These are phyloP conservation scores for Physella acuta DNA, from an alignment of 1,140 invertebrate species.

Conservation along the genomic window DNA sequence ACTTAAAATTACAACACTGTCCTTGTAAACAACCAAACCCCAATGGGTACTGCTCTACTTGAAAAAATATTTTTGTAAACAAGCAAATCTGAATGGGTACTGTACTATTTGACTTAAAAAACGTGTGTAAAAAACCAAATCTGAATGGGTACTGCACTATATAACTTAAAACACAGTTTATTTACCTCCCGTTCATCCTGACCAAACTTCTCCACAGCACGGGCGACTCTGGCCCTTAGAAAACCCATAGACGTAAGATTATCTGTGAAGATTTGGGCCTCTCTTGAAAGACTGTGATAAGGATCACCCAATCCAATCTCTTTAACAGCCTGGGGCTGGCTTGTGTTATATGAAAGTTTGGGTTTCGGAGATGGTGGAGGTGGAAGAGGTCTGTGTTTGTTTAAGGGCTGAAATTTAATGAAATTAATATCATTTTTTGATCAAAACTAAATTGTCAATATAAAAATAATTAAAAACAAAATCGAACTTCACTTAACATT, in stretches of 20 bases:
- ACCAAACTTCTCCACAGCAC: conserved; percentile 74
- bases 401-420: conserved; percentile 38
- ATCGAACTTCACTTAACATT: too few species aligned
- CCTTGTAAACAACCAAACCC: too few species aligned
- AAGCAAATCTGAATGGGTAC: too few species aligned
- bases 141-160: too few species aligned
- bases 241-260: conserved; percentile 84
- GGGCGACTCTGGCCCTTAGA: conserved; percentile 72
- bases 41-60: too few species aligned
- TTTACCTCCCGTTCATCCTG: conserved; percentile 83
- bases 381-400: conserved; percentile 38
- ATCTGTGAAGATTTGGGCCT: conserved; percentile 70
- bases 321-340: conserved; percentile 18
- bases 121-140: too few species aligned
- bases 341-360: not conserved
- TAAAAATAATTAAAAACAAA: conserved; percentile 1
- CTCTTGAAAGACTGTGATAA: conserved; percentile 64
- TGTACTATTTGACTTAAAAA: too few species aligned
- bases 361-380: conserved; percentile 21
- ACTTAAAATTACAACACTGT: too few species aligned
- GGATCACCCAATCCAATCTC: conserved; percentile 54
- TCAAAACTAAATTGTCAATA: not conserved
- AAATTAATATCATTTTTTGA: not conserved
- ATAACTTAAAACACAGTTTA: too few species aligned
- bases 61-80: too few species aligned